Evolutionary conservation across 2,797 vertebrate genomes (phyloP).

Genomic region (Silurus lanzhouensis): DNA sequence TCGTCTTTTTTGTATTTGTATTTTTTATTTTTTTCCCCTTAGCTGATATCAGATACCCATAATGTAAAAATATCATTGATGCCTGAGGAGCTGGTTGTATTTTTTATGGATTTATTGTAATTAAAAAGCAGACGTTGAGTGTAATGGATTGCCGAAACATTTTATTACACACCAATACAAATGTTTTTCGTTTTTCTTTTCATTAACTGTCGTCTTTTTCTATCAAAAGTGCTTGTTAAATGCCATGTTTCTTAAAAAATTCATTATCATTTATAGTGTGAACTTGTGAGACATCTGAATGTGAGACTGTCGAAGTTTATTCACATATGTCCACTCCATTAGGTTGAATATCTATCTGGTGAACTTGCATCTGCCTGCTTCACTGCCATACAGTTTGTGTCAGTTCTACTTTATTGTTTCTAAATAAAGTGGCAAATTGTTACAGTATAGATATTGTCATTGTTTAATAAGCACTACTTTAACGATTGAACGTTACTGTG

Average conservation of each 20-base stretch:
- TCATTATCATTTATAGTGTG: conserved; percentile 61
- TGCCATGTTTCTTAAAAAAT: conserved; percentile 66
- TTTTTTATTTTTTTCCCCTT: conserved; percentile 52
- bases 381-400: conserved; percentile 80
- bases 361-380: conserved; percentile 76
- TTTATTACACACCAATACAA: conserved; percentile 71
- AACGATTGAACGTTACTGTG: background rate
- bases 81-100: conserved; percentile 41
- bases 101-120: conserved; percentile 64
- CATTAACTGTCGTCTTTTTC: conserved; percentile 67
- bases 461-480: conserved; percentile 5
- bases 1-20: conserved; percentile 68
- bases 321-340: conserved; percentile 71
- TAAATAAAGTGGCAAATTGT: conserved; percentile 78
- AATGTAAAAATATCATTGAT: conserved; percentile 36
- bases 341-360: conserved; percentile 73
- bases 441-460: conserved; percentile 46
- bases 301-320: conserved; percentile 75
- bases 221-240: conserved; percentile 71
- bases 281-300: conserved; percentile 58
- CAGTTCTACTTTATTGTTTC: conserved; percentile 65
- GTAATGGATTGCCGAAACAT: conserved; percentile 62
- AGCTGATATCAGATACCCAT: conserved; percentile 31
- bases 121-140: conserved; percentile 59
- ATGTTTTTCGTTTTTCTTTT: conserved; percentile 57